Base-by-base conservation (phyloP, 2,888 invertebrate species). In the Nymphalis c-album region DNA sequence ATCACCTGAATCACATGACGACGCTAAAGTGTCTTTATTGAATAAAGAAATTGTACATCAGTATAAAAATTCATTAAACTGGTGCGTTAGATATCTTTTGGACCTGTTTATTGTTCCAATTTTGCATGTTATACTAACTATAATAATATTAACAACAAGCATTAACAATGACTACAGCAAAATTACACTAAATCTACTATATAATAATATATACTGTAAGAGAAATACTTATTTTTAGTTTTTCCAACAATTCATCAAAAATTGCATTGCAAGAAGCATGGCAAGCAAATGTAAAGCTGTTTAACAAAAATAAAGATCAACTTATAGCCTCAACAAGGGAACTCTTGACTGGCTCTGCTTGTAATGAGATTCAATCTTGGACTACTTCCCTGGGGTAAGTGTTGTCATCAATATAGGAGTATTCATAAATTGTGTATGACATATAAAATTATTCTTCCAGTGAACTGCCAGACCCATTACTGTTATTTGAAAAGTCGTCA, bases 221-320 rank as follows among this genome's bases (percentile, higher is more conserved):
- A 17, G 17, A 48, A 16, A 48, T 16, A 18, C 6, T n/a, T 48
- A 7, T 13, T 62, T 84, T 82, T 75, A 90, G 91, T 55, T 73
- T 75, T 1, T 83, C 88, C 7, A 91, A 90, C 73, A 66, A 80
- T 53, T 62, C 81, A 26, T 87, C 88, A 4, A 80, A 77, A 59
- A 74, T 77, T 31, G 69, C 88, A 26, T 77, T 85, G 0, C 77
- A 82, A 18, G 80, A 85, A 72, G 73, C 82, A 6, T 87, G 85
- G 84, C 72, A 78, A 47, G 71, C 71, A 10, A 85, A 86, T 69
- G 69, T 71, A 26, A 76, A 82, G 7, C 7, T 48, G 26, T 48
- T 65, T 16, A 16, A 48, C 26, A 59, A 65, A 53, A 72, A 70
- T 65, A 74, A 76, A 8, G 74, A 83, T 50, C 72, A 81, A 50